Base-by-base conservation (phyloP, 1,140 invertebrate species). In the Drosophila albomicans region DNA sequence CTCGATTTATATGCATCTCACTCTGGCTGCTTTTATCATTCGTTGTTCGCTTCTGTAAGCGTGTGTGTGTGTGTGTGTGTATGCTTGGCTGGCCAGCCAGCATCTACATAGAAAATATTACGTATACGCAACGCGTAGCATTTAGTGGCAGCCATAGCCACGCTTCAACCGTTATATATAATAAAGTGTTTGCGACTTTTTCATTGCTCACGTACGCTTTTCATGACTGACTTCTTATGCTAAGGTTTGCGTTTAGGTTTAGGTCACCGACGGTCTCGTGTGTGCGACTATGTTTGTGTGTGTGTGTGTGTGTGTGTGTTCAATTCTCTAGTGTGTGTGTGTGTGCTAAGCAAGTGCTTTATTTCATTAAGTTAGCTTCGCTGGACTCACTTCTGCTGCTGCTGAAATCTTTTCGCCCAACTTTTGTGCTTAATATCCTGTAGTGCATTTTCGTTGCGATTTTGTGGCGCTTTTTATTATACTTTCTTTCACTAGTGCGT, bases 171-270 rank as follows among this genome's bases (percentile, higher is more conserved):
- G 64, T 65, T 69, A 65, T 77, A 71, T 89, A 89, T 89, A 89
- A 89, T 89, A 89, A 89, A 89, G 85, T 89, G 85, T 89, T 89
- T 89, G 85, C 85, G 85, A 89, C 86, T 89, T 89, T 89, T 89
- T 89, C 85, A 89, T 89, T 89, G 85, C 85, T 89, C 85, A 89
- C 85, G 85, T 89, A 89, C 85, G 85, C 78, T 85, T 75, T 84
- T 81, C 85, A 89, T 81, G 85, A 89, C 78, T 85, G 81, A 81
- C 84, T 87, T 87, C 84, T 88, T 87, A 84, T 88, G 84, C 84
- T 71, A 75, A 75, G 68, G 73, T 64, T 49, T 52, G 52, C 54
- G 43, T 80, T 78, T 75, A 77, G 76, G 66, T 74, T 79, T 65
- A 76, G 75, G 70, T 61, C 61, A 59, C 51, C 57, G 28, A 59